Conservation (phyloP, 2,888 invertebrate genomes). For the Acleris emargana region DNA sequence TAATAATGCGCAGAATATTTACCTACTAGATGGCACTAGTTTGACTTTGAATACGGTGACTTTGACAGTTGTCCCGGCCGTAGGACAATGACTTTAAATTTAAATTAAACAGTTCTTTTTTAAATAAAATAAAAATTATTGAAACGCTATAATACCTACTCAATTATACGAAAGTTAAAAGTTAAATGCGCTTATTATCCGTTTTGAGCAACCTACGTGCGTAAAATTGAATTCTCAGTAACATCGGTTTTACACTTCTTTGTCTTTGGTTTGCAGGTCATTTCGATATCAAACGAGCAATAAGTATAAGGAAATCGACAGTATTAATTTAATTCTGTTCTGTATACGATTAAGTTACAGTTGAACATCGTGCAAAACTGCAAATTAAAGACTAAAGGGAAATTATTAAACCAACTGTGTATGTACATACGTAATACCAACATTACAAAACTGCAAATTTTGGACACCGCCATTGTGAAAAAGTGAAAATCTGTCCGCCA, state of each 20-base stretch:
- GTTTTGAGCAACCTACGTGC: background rate
- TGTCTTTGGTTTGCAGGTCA: background rate
- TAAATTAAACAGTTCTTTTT: too few relatives aligned
- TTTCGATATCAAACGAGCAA: background rate
- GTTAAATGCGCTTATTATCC: background rate
- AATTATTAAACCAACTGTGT: too few relatives aligned
- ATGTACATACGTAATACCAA: background rate
- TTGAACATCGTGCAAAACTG: too few relatives aligned
- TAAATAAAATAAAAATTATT: too few relatives aligned
- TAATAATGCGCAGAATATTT: background rate
- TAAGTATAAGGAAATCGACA: background rate
- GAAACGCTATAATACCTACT: too few relatives aligned
- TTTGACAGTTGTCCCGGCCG: too few relatives aligned
- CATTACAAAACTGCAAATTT: conserved; percentile 4
- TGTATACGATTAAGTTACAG: too few relatives aligned
- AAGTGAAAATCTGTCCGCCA: conserved; percentile 34
- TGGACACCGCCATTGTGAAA: conserved; percentile 24
- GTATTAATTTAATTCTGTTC: too few relatives aligned
- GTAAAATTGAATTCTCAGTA: conserved; percentile 1
- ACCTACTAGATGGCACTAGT: background rate
- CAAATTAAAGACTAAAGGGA: too few relatives aligned
- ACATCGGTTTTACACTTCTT: background rate
- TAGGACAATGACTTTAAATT: too few relatives aligned
- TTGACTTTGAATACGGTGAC: background rate
- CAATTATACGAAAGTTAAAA: background rate